Evolutionary conservation across 2,888 invertebrate species (phyloP).

Genomic region (Hymenopus coronatus): DNA sequence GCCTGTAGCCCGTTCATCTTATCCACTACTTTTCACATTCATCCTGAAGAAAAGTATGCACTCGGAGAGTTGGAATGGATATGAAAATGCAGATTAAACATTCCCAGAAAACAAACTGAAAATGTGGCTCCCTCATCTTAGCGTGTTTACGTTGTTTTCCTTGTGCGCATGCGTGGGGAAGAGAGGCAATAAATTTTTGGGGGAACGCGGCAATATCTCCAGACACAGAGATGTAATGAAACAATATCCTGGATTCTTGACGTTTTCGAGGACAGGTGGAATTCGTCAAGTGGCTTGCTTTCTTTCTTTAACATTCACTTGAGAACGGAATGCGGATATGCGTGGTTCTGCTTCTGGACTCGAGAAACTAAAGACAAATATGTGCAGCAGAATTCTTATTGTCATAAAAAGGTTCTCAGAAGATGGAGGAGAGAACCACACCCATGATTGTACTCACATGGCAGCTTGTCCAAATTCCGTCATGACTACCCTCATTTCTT

Average conservation of each 20-base stretch:
- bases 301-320: neutral
- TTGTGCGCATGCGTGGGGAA: neutral
- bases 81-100: neutral
- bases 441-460: no score
- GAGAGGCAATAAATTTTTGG: neutral
- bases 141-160: no score
- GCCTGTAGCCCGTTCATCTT: no score
- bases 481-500: no score
- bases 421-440: no score
- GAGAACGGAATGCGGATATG: neutral
- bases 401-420: no score
- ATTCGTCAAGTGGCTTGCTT: neutral
- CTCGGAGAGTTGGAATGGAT: neutral
- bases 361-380: no score
- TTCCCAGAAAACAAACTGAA: neutral
- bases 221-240: neutral
- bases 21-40: neutral
- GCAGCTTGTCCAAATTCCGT: no score
- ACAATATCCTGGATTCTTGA: neutral
- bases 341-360: no score
- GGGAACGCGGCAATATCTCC: neutral
- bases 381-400: no score
- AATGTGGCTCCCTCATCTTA: neutral
- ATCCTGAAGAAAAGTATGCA: no score
- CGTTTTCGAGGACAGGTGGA: neutral